Evolutionary conservation across 2,797 vertebrate genomes (phyloP), one percentile per base, ranked within the genome.

Genomic region (Antennarius maculatus): DNA sequence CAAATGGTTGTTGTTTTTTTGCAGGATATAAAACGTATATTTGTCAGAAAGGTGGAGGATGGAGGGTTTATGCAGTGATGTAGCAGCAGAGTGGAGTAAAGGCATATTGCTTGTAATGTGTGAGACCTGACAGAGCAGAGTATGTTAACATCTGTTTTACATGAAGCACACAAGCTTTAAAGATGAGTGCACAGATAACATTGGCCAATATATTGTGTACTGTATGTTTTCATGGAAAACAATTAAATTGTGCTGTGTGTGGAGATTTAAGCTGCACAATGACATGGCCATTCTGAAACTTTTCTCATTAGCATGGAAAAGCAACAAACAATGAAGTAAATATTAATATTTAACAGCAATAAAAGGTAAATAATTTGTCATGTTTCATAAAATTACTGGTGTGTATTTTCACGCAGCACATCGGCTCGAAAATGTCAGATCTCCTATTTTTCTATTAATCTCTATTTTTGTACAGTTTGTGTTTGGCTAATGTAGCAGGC

Each of bases 401-500:
- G 57, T 31, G 69, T 14, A 64, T 69, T 69, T 66, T 14, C 63
- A 76, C 54, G 61, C 69, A 47, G 68, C 42, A 60, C 53, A 49
- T 72, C 69, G 65, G 76, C 63, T 62, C 61, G 66, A 81, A 71
- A 69, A 75, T 61, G 52, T 86, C 74, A 85, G 76, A 91, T 88
- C 74, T 86, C 84, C 51, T 91, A 90, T 92, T 93, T 93, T 94
- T 91, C 82, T 92, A 92, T 89, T 69, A 39, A 89, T 89, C 86
- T 91, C 77, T 91, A 86, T 91, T 92, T 92, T 92, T 91, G 86
- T 92, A 90, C 79, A 90, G 84, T 86, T 85, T 80, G 71, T 84
- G 66, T 88, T 79, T 54, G 76, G 66, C 82, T 69, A 50, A 66
- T 57, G 70, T 84, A 82, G 64, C 66, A 71, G 73, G 77, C 71